phyloP scores from a whole-genome alignment of 2,797 vertebrate genomes.

The Epinephelus awoara region DNA sequence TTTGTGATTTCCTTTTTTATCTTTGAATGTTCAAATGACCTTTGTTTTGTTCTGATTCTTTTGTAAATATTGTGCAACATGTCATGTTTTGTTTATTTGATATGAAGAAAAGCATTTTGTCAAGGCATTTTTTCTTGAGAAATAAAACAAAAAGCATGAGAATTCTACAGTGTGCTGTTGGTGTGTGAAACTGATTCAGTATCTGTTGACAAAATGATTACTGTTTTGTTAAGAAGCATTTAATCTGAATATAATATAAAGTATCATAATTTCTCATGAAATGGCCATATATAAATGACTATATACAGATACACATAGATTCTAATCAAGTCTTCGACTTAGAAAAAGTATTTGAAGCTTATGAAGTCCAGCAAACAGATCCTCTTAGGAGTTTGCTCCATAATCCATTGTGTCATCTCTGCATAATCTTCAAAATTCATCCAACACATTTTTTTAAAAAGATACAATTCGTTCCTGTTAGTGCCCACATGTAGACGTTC shows the following conservation, averaged over 20 bases:
- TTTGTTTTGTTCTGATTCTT: conserved; percentile 64
- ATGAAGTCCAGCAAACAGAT: conserved; percentile 47
- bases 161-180: conserved; percentile 34
- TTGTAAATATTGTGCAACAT: conserved; percentile 77
- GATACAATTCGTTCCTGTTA: conserved; percentile 26
- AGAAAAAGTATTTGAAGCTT: conserved; percentile 51
- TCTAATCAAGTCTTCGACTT: conserved; percentile 56
- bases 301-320: conserved; percentile 50
- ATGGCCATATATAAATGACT: conserved; percentile 55
- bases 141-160: conserved; percentile 81
- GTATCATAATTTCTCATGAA: conserved; percentile 38
- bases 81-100: conserved; percentile 78
- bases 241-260: conserved; percentile 72
- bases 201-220: conserved; percentile 27
- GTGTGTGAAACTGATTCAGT: conserved; percentile 41
- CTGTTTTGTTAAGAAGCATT: conserved; percentile 73
- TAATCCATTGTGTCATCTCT: conserved; percentile 24
- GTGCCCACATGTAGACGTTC: conserved; percentile 34
- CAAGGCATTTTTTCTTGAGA: conserved; percentile 66
- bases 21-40: conserved; percentile 68
- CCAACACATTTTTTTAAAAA: conserved; percentile 10
- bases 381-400: conserved; percentile 37
- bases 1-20: conserved; percentile 62
- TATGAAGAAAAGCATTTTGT: conserved; percentile 73
- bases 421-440: conserved; percentile 21